Base-by-base conservation (phyloP, 2,888 invertebrate species). In the Tetranychus piercei region DNA sequence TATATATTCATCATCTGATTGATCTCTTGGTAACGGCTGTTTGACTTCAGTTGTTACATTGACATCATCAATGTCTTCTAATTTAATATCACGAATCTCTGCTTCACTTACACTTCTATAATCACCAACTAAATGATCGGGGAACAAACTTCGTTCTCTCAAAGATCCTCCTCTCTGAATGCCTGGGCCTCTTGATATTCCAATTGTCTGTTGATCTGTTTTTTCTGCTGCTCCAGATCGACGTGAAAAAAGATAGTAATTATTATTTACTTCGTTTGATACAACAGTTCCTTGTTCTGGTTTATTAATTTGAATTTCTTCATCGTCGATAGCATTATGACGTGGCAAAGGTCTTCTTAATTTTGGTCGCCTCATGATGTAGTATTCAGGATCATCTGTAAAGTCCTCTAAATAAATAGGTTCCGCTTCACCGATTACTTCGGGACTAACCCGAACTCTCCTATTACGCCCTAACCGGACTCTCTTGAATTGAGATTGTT, bases 61-160 rank as follows among this genome's bases (percentile, higher is more conserved):
- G 9, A 15, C 11, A 20, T 71, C 72, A 3, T 71, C 72, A 20
- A 22, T 34, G 22, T 71, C 72, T 43, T 55, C 55, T 55, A 55
- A 55, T 15, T 55, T 55, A 1, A 55, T 15, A 22, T 43, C 23
- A 11, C 65, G 73, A 44, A 73, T 44, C 11, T 76, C 77, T 0
- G 77, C 76, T 71, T 78, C 77, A 44, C 78, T 78, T 0, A 77
- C 76, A 69, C 78, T 78, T 34, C 78, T 66, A 11, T 20, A 71
- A 22, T 20, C 11, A 11, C 8, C 34, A 5, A 11, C 11, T 23
- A 23, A 23, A 22, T 69, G 20, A 23, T 69, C 34, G 9, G 8
- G 69, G 20, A 11, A 23, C 18, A 69, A 11, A 22, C 20, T 23
- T 20, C 34, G 69, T 22, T 69, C 69, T 23, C 69, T 20, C 6